phyloP scores from a whole-genome alignment of 1,140 invertebrate species.

The Sinonovacula constricta region DNA sequence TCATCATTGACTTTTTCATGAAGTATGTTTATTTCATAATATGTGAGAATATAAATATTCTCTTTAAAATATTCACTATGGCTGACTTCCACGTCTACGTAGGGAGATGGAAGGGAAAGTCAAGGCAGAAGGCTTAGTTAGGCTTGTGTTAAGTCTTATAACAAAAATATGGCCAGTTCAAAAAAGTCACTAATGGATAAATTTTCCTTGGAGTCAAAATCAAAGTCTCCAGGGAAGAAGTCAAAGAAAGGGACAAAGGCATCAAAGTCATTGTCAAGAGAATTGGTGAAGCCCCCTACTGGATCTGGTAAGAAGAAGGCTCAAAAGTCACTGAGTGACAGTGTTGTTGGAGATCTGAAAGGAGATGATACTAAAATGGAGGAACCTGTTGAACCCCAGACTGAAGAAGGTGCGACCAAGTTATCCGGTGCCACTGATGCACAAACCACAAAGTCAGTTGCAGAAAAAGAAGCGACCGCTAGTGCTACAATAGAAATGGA shows the following conservation, averaged over 20 bases:
- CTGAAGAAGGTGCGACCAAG: not conserved
- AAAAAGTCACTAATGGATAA: constrained; percentile 44
- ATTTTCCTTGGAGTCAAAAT: constrained; percentile 35
- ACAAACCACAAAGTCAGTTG: not conserved
- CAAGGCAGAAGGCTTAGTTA: no score
- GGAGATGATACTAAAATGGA: not conserved
- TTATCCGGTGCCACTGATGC: not conserved
- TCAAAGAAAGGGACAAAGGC: constrained; percentile 32
- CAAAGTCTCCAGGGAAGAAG: constrained; percentile 36
- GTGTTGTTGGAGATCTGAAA: constrained; percentile 9
- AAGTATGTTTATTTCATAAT: no score
- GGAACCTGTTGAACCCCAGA: not conserved
- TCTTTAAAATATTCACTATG: no score
- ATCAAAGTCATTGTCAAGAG: constrained; percentile 41
- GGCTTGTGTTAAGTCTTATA: no score
- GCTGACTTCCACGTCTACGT: no score
- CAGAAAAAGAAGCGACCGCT: not conserved
- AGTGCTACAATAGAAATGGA: no score
- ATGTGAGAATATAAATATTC: no score
- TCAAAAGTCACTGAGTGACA: constrained; percentile 41
- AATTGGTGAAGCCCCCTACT: constrained; percentile 15
- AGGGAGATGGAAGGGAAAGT: no score
- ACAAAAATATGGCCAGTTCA: constrained; percentile 32
- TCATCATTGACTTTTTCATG: no score
- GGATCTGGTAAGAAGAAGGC: constrained; percentile 15